phyloP scores from a whole-genome alignment of 2,888 invertebrate genomes.

The Lasius fuliginosus region DNA sequence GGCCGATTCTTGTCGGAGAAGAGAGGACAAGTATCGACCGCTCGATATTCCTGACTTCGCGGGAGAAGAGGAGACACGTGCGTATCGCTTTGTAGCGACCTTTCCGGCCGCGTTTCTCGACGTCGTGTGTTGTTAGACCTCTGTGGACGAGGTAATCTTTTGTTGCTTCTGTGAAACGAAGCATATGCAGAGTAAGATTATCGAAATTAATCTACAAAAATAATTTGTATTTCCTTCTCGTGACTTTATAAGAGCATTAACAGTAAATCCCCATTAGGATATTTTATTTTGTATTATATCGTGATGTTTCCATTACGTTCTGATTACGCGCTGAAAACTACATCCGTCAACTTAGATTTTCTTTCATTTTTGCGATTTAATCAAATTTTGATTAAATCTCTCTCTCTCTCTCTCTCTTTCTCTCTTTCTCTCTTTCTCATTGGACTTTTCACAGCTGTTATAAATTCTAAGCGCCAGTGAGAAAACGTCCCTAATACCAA shows the following conservation, averaged over 20 bases:
- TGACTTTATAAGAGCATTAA: neutral
- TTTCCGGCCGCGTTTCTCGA: constrained; percentile 24
- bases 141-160: neutral
- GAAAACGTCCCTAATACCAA: constrained; percentile 38
- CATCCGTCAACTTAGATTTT: neutral
- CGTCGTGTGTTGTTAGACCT: constrained; percentile 9
- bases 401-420: neutral
- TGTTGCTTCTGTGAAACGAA: neutral
- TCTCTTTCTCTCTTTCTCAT: neutral
- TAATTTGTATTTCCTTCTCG: constrained; percentile 11
- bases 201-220: neutral
- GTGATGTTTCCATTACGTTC: neutral
- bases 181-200: neutral
- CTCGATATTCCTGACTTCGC: constrained; percentile 15
- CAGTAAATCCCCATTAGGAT: neutral
- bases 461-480: constrained; percentile 3
- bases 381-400: too few species aligned
- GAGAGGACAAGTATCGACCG: constrained; percentile 45
- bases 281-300: neutral
- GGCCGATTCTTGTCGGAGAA: constrained; percentile 13
- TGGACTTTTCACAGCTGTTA: constrained; percentile 6
- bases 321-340: neutral
- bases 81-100: constrained; percentile 42
- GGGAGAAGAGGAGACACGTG: constrained; percentile 36
- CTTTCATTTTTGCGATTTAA: neutral